Evolutionary conservation across 2,888 invertebrate genomes (phyloP), one percentile per base, ranked within the genome.

Genomic region (Halocaridina rubra): DNA sequence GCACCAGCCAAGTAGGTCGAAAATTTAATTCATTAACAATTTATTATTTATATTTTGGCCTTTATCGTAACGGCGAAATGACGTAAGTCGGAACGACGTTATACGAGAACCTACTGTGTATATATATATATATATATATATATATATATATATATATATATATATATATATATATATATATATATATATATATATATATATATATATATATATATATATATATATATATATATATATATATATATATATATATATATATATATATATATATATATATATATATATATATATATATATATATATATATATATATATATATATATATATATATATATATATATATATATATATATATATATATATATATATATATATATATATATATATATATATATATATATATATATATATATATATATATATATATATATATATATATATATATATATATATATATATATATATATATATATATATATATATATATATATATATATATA

Each of bases 351-450:
- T 4, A 46, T 22, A 74, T 22, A 74, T 33, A 7, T 33, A 74
- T 24, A 74, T 33, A 46, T 33, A 74, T 33, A 74, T 33, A 74
- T 33, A 74, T 33, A 74, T 24, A 46, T 33, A 74, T 33, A 74
- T n/a, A 74, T 16, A 46, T 22, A 74, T 33, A 74, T 22, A 39
- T 33, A 74, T 39, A 74, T 22, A 39, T 10, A 39, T 19, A 39
- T 22, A 74, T 22, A 74, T 39, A 39, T 22, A 74, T 22, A 74
- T 22, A 74, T 22, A 74, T 39, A 74, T 39, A 3, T 22, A 13
- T 4, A 74, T 8, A 74, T 2, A 39, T 8, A 74, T 8, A 74
- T n/a, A 33, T 24, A 39, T 1, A 69, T n/a, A 69, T 5, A 69
- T 5, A 69, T 5, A 69, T 27, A 7, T 27, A 67, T 27, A 67